Evolutionary conservation across 1,140 invertebrate species (phyloP).

Genomic region (Temnothorax nylanderi): DNA sequence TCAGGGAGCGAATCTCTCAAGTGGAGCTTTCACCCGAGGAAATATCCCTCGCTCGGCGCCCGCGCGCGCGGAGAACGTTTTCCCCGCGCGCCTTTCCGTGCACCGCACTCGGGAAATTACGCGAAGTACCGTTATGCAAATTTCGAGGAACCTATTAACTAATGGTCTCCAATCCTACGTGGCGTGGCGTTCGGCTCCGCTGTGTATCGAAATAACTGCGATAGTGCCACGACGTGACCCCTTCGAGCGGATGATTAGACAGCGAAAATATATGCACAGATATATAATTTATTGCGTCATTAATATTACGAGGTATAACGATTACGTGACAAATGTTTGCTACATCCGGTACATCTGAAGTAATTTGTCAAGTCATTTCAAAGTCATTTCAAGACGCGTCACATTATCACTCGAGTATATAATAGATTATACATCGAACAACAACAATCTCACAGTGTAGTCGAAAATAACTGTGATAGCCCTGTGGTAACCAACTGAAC

Average conservation of each 20-base stretch:
- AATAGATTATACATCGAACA: not conserved
- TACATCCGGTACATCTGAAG: not conserved
- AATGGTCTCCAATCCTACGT: not conserved
- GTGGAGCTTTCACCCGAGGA: not conserved
- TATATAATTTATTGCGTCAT: not conserved
- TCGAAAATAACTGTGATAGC: not conserved
- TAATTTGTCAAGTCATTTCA: not conserved
- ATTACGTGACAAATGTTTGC: not conserved
- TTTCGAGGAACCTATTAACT: conserved; percentile 13
- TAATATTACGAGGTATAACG: not conserved
- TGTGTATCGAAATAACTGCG: not conserved
- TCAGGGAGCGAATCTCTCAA: not conserved
- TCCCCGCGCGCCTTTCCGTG: not conserved
- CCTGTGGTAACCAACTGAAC: not conserved
- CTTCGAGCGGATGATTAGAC: not conserved
- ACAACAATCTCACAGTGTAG: not conserved
- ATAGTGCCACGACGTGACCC: not conserved
- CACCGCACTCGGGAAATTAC: not conserved
- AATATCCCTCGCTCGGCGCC: not conserved
- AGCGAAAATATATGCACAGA: not conserved
- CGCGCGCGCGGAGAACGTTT: not conserved
- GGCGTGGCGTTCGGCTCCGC: no score
- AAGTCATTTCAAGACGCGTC: not conserved
- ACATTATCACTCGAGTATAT: not conserved
- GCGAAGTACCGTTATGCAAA: not conserved